phyloP scores from a whole-genome alignment of 2,113 vertebrate species.

The Martes martes region DNA sequence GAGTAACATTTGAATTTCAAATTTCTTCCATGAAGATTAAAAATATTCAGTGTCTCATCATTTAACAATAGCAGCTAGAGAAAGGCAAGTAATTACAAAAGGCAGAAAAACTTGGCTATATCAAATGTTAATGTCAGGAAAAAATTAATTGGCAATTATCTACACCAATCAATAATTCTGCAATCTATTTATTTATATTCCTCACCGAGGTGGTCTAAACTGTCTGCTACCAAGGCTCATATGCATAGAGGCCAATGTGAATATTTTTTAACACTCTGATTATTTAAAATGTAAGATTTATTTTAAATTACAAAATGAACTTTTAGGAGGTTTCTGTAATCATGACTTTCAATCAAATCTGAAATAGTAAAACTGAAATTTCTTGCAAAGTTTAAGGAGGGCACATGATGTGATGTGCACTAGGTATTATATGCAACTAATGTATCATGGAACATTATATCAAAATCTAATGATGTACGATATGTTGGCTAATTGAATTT shows the following conservation, averaged over 20 bases:
- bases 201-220: background rate
- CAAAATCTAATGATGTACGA: too few species aligned
- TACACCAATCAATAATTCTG: slow-evolving; percentile 23
- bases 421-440: background rate
- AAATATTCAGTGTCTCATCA: slow-evolving; percentile 43
- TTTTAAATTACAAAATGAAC: background rate
- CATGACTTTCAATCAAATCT: background rate
- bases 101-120: background rate
- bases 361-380: background rate
- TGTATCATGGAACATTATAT: background rate
- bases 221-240: background rate
- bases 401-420: background rate
- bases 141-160: slow-evolving; percentile 14
- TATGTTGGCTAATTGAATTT: too few species aligned
- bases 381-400: background rate
- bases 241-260: background rate
- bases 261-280: background rate
- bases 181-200: background rate
- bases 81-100: slow-evolving; percentile 27
- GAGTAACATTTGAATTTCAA: slow-evolving; percentile 59
- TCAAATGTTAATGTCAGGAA: slow-evolving; percentile 23
- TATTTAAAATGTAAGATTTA: background rate
- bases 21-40: slow-evolving; percentile 40
- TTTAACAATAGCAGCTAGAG: slow-evolving; percentile 53
- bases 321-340: background rate